A percentile compares a stretch with the other conserved stretches of the same genome.
phyloP scores from a whole-genome alignment of 2,888 invertebrate genomes.

The Callimorpha dominula region DNA sequence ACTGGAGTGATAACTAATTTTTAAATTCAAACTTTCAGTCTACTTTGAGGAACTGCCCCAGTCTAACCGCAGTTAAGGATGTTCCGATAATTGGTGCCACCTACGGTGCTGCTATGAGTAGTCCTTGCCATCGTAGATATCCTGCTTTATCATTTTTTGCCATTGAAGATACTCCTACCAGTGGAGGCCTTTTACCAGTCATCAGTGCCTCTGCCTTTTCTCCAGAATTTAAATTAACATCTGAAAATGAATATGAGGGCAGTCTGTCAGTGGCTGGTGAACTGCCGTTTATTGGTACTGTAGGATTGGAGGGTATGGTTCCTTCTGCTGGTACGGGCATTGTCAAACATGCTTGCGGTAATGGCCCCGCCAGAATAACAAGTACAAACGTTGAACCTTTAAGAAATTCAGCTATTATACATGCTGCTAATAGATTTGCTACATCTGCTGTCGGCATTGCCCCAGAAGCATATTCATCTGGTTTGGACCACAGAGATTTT shows the following conservation, averaged over 20 bases:
- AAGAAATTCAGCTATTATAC: neutral
- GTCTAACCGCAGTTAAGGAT: too few relatives aligned
- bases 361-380: conserved; percentile 45
- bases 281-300: conserved; percentile 30
- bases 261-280: conserved; percentile 32
- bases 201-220: conserved; percentile 32
- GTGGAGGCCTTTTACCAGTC: conserved; percentile 31
- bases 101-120: too few relatives aligned
- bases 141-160: neutral
- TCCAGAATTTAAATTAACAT: conserved; percentile 33
- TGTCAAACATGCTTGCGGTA: conserved; percentile 62
- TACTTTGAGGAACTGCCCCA: neutral
- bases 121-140: neutral
- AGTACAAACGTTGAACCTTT: conserved; percentile 26
- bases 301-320: conserved; percentile 50
- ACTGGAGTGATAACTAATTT: too few relatives aligned
- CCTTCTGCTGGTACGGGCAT: conserved; percentile 59
- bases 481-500: too few relatives aligned
- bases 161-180: conserved; percentile 24
- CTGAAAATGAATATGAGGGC: conserved; percentile 47
- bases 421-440: too few relatives aligned
- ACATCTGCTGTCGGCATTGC: too few relatives aligned
- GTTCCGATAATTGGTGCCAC: too few relatives aligned
- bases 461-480: too few relatives aligned
- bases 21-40: too few relatives aligned